Base-by-base conservation (phyloP, 1,140 invertebrate genomes). In the Heliconius nattereri region DNA sequence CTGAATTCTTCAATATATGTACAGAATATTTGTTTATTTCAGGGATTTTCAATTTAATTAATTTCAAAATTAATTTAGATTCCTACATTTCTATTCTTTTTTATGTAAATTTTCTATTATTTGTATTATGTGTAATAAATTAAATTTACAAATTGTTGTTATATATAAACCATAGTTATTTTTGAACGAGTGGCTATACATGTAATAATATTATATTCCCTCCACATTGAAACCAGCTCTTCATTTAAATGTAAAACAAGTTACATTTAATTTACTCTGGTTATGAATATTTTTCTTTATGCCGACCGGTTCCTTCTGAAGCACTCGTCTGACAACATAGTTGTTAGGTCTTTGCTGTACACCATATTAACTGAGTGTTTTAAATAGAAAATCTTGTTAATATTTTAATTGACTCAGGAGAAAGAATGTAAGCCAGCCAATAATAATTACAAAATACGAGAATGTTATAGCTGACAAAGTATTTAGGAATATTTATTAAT, bases 301-400 rank as follows among this genome's bases (percentile, higher is more conserved):
- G 60, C 40, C 60, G 26, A 45, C 75, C 75, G 75, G 75, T 76
- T 76, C 37, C 37, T 45, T 13, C 49, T 40, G 35, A 70, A 66
- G 23, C 75, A 76, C 75, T 40, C 37, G 75, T 76, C 60, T 70
- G 60, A 76, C 75, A 23, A 76, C 57, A 70, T 76, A 71, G 7
- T 29, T 66, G 60, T 66, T 70, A 71, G 37, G 23, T 70, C 52
- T 66, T 66, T 23, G 60, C 60, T 66, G 60, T 66, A 66, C 60
- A 29, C 26, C 26, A 29, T 66, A n/a, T 29, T 2, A 66, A 29
- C 60, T 66, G 3, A 66, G 11, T 66, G 23, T 66, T 6, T 66
- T 66, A 26, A 66, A 1, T 26, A 16, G 57, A 66, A 66, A 66
- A 57, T 57, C 54, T 57, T 23, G n/a, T 23, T n/a, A 9, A 6